phyloP scores from a whole-genome alignment of 2,888 invertebrate genomes.

The Xanthia togata region DNA sequence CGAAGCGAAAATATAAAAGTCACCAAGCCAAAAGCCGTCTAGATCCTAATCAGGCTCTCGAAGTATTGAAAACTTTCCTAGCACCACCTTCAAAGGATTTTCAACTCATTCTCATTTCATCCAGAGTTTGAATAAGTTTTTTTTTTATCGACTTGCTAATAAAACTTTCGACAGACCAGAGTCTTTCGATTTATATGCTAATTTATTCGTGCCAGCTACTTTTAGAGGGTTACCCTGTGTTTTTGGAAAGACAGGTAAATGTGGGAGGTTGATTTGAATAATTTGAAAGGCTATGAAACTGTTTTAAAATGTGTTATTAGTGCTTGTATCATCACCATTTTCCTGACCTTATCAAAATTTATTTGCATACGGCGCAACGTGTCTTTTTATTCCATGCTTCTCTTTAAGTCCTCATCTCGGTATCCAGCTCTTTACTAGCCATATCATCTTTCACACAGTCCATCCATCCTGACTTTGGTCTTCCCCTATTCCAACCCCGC shows the following conservation, averaged over 20 bases:
- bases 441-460: no score
- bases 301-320: no score
- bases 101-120: slow-evolving; percentile 65
- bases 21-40: slow-evolving; percentile 40
- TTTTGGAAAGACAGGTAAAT: slow-evolving; percentile 41
- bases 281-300: not conserved
- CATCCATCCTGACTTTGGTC: no score
- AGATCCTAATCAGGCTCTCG: slow-evolving; percentile 60
- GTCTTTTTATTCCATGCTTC: no score
- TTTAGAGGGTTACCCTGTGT: slow-evolving; percentile 43
- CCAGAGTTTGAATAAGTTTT: slow-evolving; percentile 61
- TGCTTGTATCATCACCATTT: no score
- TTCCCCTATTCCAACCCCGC: no score
- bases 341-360: no score
- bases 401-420: no score
- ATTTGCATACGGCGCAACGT: no score
- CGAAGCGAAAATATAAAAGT: slow-evolving; percentile 39
- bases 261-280: slow-evolving; percentile 9
- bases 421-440: no score
- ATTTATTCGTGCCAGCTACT: slow-evolving; percentile 64
- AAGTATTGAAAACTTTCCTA: slow-evolving; percentile 59
- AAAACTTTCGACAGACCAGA: slow-evolving; percentile 65
- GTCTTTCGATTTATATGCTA: slow-evolving; percentile 68
- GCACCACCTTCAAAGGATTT: slow-evolving; percentile 64
- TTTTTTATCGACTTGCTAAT: slow-evolving; percentile 64